Percentiles rank a stretch among this genome's conserved stretches.
phyloP scores from a whole-genome alignment of 2,113 vertebrate genomes.

The Uria lomvia region DNA sequence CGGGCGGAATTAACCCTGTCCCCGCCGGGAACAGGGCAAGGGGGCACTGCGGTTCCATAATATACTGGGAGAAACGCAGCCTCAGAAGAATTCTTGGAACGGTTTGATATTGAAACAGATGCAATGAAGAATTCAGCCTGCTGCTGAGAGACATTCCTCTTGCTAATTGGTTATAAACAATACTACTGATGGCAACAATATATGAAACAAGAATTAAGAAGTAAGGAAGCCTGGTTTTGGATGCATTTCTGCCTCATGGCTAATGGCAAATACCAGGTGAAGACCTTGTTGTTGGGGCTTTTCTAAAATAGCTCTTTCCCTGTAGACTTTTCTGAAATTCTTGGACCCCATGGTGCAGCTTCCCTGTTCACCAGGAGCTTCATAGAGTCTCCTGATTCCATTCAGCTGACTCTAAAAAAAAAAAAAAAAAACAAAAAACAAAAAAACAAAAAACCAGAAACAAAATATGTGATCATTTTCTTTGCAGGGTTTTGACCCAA shows the following conservation, averaged over 20 bases:
- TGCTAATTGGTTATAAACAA: not conserved
- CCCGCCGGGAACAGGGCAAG: too few relatives aligned
- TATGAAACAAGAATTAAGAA: not conserved
- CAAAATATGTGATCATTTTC: not conserved
- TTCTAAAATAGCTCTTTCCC: not conserved
- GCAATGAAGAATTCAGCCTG: not conserved
- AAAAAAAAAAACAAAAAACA: not conserved
- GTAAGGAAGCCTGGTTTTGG: not conserved
- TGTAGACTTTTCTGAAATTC: not conserved
- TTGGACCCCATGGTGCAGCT: not conserved
- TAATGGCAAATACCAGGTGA: not conserved
- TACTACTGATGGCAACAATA: not conserved
- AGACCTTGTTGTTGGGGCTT: not conserved
- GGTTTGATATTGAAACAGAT: not conserved
- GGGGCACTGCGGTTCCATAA: not conserved
- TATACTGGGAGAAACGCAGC: not conserved
- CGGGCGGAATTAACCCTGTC: too few relatives aligned
- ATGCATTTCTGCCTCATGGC: not conserved
- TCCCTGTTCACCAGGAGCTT: not conserved
- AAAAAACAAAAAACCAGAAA: not conserved
- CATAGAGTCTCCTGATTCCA: not conserved
- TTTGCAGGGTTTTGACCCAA: not conserved
- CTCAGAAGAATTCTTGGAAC: constrained; percentile 1
- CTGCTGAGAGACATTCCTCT: not conserved
- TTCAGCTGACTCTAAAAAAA: not conserved